phyloP scores from a whole-genome alignment of 2,797 vertebrate genomes.

The Chrysolophus pictus region DNA sequence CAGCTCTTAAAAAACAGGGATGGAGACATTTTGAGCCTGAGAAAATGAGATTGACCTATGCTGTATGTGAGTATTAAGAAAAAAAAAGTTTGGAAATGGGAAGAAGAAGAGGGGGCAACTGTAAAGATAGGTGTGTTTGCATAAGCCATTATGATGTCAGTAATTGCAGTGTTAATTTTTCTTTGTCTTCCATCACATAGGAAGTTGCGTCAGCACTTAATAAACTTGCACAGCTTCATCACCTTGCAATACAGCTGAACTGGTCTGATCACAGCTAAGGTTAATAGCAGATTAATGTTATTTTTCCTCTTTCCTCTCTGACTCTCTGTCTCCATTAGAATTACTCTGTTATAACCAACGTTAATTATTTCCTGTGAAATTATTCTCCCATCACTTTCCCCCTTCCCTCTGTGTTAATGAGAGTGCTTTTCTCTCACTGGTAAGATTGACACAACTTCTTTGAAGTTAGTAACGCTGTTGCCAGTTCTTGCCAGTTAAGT shows the following conservation, averaged over 20 bases:
- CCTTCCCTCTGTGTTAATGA: constrained; percentile 31
- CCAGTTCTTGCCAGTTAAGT: constrained; percentile 30
- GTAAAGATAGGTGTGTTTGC: background rate
- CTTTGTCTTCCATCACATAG: background rate
- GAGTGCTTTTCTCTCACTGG: constrained; percentile 6
- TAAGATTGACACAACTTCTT: constrained; percentile 61
- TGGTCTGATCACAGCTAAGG: background rate
- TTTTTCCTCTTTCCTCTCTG: background rate
- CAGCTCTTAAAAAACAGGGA: background rate
- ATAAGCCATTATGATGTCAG: background rate
- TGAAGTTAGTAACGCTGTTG: constrained; percentile 55
- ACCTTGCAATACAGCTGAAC: background rate
- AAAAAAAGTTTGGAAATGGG: background rate
- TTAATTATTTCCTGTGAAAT: constrained; percentile 50
- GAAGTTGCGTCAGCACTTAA: background rate
- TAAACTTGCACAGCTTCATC: background rate
- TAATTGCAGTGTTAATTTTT: background rate
- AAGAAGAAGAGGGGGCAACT: background rate
- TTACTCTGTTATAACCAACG: background rate
- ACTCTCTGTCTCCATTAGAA: background rate
- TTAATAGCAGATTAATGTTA: background rate
- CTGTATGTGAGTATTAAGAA: background rate
- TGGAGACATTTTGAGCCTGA: background rate
- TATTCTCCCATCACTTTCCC: background rate
- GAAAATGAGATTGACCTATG: background rate